Conservation (phyloP, 2,888 invertebrate genomes). For the Oasisia sp. region DNA sequence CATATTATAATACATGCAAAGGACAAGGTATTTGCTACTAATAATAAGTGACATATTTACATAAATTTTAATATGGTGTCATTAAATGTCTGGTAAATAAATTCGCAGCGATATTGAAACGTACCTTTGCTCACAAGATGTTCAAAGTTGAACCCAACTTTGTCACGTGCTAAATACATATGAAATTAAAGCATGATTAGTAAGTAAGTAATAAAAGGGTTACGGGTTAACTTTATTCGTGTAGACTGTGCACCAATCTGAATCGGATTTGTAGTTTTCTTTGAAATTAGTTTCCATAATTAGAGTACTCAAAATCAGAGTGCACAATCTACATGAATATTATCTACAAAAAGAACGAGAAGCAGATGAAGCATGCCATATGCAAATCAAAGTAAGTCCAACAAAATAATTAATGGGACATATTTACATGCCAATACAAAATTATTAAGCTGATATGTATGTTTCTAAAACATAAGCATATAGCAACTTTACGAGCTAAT, state of each 20-base stretch:
- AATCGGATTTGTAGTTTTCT: background rate
- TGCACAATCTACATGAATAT: background rate
- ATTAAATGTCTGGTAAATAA: background rate
- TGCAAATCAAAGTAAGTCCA: background rate
- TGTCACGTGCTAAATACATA: conserved; percentile 11
- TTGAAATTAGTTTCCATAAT: background rate
- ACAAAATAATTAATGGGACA: background rate
- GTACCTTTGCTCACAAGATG: background rate
- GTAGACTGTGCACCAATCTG: background rate
- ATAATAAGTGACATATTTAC: too few species aligned
- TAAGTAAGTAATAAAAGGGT: background rate
- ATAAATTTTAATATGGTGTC: background rate
- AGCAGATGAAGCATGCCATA: background rate
- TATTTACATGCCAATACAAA: background rate
- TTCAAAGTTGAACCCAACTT: conserved; percentile 13
- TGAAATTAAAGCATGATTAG: conserved; percentile 5
- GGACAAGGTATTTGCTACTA: too few species aligned
- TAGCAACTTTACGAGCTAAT: background rate
- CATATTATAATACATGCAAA: too few species aligned
- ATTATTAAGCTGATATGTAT: background rate
- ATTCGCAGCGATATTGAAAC: background rate
- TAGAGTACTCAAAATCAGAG: background rate
- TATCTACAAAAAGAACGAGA: background rate
- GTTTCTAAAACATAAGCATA: background rate
- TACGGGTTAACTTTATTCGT: background rate